Conservation (phyloP, 2,113 vertebrate species). For the Mastomys natalensis region DNA sequence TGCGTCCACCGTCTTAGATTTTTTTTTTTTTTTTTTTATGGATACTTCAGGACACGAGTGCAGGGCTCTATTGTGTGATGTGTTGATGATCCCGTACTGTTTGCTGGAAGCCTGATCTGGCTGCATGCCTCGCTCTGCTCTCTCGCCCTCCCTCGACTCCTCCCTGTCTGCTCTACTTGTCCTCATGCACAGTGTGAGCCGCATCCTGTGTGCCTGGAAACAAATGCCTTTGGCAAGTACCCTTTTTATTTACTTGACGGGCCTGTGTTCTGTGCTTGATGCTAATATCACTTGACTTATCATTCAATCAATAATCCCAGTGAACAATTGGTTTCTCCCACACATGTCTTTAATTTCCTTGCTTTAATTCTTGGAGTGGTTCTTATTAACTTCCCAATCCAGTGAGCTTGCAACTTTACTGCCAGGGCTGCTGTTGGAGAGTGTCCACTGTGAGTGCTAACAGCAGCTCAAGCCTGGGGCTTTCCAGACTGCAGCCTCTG, state of each 20-base stretch:
- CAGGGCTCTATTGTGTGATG: accelerated
- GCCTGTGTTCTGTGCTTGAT: slow-evolving; percentile 69
- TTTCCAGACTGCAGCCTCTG: not conserved
- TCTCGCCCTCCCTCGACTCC: not conserved
- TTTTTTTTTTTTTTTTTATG: not conserved
- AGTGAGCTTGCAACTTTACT: not conserved
- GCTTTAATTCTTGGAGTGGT: slow-evolving; percentile 72
- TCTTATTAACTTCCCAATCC: slow-evolving; percentile 72
- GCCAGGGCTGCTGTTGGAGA: not conserved
- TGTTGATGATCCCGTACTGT: not conserved
- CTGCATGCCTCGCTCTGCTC: not conserved
- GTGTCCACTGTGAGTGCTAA: not conserved
- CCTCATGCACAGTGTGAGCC: not conserved
- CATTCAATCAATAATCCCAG: slow-evolving; percentile 79
- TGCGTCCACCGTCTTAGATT: accelerated
- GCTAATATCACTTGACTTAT: slow-evolving; percentile 78
- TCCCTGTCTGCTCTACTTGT: not conserved
- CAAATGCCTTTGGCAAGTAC: slow-evolving; percentile 51
- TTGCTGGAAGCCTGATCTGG: accelerated
- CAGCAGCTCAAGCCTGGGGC: not conserved
- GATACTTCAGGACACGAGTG: not conserved
- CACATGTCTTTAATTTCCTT: slow-evolving; percentile 76
- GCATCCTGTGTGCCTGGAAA: slow-evolving; percentile 39
- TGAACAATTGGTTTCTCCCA: slow-evolving; percentile 80
- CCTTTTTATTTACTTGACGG: slow-evolving; percentile 77